These are phyloP conservation scores for Willowsia nigromaculata DNA, from an alignment of 2,888 invertebrate genomes.

Conservation along the genomic window DNA sequence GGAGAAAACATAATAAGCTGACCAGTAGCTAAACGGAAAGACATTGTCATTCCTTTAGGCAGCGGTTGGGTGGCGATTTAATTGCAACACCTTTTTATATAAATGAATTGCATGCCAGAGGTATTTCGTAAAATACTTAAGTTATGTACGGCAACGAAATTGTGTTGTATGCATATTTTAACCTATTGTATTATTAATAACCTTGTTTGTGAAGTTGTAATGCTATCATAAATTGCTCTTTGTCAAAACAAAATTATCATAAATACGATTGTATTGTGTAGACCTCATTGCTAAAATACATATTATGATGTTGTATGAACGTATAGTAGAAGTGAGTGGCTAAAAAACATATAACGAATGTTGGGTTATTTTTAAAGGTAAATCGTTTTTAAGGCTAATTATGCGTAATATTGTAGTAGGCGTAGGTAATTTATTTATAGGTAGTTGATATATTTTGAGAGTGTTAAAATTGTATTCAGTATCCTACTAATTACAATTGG, in stretches of 20 bases:
- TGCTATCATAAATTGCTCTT: background rate
- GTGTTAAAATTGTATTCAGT: slow-evolving; percentile 5
- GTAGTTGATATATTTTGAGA: background rate
- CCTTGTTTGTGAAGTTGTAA: slow-evolving; percentile 11
- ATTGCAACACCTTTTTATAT: background rate
- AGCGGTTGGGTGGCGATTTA: background rate
- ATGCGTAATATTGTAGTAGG: background rate
- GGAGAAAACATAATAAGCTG: slow-evolving; percentile 3
- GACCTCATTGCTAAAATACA: background rate
- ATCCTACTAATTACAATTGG: slow-evolving; percentile 76
- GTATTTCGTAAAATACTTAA: background rate
- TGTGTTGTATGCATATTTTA: background rate
- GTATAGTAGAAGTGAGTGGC: background rate
- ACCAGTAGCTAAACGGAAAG: background rate
- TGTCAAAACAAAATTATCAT: slow-evolving; percentile 2
- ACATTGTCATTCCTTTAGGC: slow-evolving; percentile 3
- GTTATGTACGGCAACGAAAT: background rate
- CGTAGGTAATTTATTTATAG: background rate
- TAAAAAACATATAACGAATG: background rate
- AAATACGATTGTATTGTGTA: background rate
- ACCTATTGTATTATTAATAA: background rate
- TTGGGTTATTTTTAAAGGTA: background rate
- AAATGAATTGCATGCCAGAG: background rate
- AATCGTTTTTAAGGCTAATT: background rate
- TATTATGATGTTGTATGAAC: background rate